phyloP scores from a whole-genome alignment of 2,113 vertebrate genomes.

The Puma concolor region DNA sequence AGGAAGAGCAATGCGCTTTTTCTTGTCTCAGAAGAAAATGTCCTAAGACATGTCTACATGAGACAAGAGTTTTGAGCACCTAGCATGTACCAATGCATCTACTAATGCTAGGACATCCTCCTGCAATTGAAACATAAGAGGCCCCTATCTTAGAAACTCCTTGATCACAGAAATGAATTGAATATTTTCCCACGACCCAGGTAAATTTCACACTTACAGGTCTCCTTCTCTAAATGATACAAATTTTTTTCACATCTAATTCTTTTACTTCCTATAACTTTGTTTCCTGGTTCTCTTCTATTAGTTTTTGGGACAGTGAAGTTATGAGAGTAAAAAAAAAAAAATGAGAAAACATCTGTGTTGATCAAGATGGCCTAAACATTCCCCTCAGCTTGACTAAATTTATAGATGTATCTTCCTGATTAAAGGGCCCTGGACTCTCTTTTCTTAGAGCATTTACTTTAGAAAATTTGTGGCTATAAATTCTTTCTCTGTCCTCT shows the following conservation, averaged over 20 bases:
- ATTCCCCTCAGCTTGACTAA: neutral
- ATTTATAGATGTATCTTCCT: neutral
- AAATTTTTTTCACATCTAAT: neutral
- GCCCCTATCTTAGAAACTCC: neutral
- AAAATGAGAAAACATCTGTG: neutral
- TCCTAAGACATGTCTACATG: neutral
- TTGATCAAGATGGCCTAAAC: neutral
- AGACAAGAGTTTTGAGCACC: neutral
- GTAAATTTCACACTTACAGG: neutral
- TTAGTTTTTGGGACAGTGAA: neutral
- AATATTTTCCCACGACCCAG: neutral
- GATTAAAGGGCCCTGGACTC: neutral
- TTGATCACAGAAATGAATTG: neutral
- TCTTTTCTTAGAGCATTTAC: neutral
- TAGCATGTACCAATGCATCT: neutral
- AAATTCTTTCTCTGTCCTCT: neutral
- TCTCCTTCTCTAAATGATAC: neutral
- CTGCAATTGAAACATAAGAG: neutral
- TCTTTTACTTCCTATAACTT: neutral
- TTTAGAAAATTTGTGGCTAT: neutral
- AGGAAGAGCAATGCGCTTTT: neutral
- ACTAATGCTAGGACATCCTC: neutral
- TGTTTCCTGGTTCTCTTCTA: neutral
- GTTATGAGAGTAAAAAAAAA: neutral
- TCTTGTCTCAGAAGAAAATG: neutral